These are phyloP conservation scores for Anthoptus insignis DNA, from an alignment of 2,888 invertebrate species.

Conservation along the genomic window DNA sequence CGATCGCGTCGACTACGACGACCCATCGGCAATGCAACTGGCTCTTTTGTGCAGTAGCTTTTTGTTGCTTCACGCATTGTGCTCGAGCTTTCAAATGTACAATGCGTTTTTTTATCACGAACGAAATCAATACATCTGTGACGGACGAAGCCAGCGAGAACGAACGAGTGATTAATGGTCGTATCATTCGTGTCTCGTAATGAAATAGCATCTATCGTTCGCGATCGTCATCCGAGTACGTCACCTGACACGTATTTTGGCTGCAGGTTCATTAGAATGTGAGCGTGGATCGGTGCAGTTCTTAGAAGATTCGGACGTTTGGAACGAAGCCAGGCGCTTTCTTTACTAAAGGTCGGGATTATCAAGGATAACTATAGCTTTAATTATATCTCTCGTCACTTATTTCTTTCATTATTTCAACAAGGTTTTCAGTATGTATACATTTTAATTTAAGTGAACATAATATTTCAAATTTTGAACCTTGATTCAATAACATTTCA, in stretches of 20 bases:
- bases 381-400: background rate
- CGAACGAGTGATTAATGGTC: slow-evolving; percentile 53
- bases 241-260: slow-evolving; percentile 61
- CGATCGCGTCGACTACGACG: slow-evolving; percentile 64
- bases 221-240: slow-evolving; percentile 43
- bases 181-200: slow-evolving; percentile 44
- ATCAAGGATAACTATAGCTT: slow-evolving; percentile 8
- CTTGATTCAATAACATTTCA: too few species aligned
- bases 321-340: slow-evolving; percentile 74
- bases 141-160: slow-evolving; percentile 49
- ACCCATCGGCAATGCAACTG: slow-evolving; percentile 60
- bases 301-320: slow-evolving; percentile 72
- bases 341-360: slow-evolving; percentile 57
- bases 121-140: slow-evolving; percentile 77
- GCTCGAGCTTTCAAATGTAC: slow-evolving; percentile 78
- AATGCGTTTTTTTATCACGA: slow-evolving; percentile 71
- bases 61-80: slow-evolving; percentile 82
- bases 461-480: background rate
- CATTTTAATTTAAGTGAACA: too few species aligned
- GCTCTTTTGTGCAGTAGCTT: slow-evolving; percentile 76
- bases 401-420: slow-evolving; percentile 5
- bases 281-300: slow-evolving; percentile 69
- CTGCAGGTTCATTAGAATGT: slow-evolving; percentile 55
- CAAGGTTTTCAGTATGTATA: too few species aligned
- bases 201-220: slow-evolving; percentile 40